Evolutionary conservation across 1,140 invertebrate species (phyloP).

Genomic region (Papilio aristodemus): DNA sequence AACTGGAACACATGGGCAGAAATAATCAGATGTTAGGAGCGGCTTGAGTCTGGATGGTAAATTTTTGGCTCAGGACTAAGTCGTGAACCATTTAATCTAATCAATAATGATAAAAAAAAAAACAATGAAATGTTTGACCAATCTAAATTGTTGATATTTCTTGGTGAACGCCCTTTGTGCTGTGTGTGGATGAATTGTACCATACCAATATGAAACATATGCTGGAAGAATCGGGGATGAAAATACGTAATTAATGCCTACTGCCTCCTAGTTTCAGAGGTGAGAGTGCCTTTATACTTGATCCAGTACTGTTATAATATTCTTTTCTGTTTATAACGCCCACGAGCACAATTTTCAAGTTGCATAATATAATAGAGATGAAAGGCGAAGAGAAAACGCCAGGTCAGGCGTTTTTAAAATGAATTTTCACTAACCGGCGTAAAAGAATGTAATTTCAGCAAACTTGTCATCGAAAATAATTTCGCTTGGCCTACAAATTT

Average conservation of each 20-base stretch:
- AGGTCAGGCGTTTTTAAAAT: slow-evolving; percentile 7
- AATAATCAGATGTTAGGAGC: not conserved
- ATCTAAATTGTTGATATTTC: too few relatives aligned
- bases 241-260: not conserved
- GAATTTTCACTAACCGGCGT: slow-evolving; percentile 5
- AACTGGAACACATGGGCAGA: not conserved
- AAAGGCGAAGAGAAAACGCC: slow-evolving; percentile 3
- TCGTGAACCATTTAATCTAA: too few relatives aligned
- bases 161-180: too few relatives aligned
- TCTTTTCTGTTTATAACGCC: not conserved
- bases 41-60: not conserved
- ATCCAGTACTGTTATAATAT: not conserved
- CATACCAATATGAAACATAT: too few relatives aligned
- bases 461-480: slow-evolving; percentile 22
- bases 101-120: too few relatives aligned
- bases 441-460: slow-evolving; percentile 26
- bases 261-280: not conserved
- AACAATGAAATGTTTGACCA: too few relatives aligned
- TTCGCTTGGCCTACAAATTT: slow-evolving; percentile 18
- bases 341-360: slow-evolving; percentile 3
- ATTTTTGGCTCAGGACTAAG: too few relatives aligned
- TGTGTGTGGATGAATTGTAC: too few relatives aligned
- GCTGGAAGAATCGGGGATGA: too few relatives aligned
- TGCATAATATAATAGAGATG: slow-evolving; percentile 15
- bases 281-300: not conserved